Base-by-base conservation (phyloP, 2,113 vertebrate genomes). In the Hiodon tergisus region DNA sequence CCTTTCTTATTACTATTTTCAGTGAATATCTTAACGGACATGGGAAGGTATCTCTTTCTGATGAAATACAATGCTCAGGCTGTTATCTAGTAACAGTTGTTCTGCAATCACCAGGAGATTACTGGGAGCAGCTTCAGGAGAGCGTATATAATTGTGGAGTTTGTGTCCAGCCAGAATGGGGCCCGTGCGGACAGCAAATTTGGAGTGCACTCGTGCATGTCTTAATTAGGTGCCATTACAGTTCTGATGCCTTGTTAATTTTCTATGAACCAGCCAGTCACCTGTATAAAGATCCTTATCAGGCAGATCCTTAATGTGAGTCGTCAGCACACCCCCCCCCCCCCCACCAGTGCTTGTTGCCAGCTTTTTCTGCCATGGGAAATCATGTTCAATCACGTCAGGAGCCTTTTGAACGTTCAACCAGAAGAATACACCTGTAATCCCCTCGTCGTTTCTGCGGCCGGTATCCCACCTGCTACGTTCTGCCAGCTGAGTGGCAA, bases 341-440 rank as follows among this genome's bases (percentile, higher is more conserved):
- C 54, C 4, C 3, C 9, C 9, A 13, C 16, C 5, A 8, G 51
- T 6, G 16, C 9, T 57, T 67, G 55, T 4, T 70, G 74, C 73
- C 71, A 61, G 55, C 0, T 53, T 50, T 58, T 50, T 17, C 5
- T 67, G 72, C 69, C 53, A 46, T 58, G 77, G 78, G 78, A 83
- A 79, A 81, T 82, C 79, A 76, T 80, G 77, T 75, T 71, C 77
- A 74, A 71, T 78, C 69, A 77, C 58, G 74, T 70, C 10, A 66
- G 46, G 53, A 58, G 60, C 65, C 67, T 75, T 76, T 77, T 72
- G 78, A 76, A 14, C 53, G 17, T 31, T 13, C 2, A 62, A 63
- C 59, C 76, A 70, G 55, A 66, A 76, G 76, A 47, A 31, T 31
- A 62, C n/a, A n/a, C 60, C 57, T 3, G 51, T 69, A 82, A 79